These are phyloP conservation scores for Natator depressus DNA, from an alignment of 2,113 vertebrate species.

Conservation along the genomic window DNA sequence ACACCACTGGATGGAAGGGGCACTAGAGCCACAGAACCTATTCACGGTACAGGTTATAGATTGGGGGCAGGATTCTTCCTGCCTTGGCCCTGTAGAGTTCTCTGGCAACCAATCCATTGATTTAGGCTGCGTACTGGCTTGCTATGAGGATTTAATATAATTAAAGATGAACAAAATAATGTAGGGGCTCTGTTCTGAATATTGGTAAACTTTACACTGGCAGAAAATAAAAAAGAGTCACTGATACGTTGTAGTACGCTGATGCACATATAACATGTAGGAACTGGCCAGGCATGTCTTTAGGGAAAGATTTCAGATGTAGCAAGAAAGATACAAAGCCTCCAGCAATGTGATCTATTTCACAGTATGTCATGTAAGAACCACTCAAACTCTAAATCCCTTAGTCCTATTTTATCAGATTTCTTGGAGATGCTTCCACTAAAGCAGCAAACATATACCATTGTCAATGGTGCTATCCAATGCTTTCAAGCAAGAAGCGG, in stretches of 20 bases:
- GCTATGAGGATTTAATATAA: not conserved
- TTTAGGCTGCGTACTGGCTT: not conserved
- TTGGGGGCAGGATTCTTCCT: not conserved
- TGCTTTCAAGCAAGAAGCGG: not conserved
- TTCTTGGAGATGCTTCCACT: not conserved
- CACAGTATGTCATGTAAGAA: not conserved
- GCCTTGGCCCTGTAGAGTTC: not conserved
- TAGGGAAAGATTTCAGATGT: not conserved
- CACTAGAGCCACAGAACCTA: not conserved
- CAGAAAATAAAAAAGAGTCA: not conserved
- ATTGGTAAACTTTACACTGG: not conserved
- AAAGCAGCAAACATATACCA: not conserved
- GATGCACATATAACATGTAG: rapidly evolving
- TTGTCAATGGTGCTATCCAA: not conserved
- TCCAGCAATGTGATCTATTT: not conserved
- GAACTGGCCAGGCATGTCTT: rapidly evolving
- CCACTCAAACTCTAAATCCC: too few relatives aligned
- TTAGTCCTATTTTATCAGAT: not conserved
- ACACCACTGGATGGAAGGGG: not conserved
- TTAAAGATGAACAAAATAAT: not conserved
- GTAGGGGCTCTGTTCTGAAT: not conserved
- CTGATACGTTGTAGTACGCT: not conserved
- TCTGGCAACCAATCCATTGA: not conserved
- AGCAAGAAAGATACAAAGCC: not conserved
- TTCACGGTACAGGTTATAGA: not conserved